A percentile compares a stretch with the other conserved stretches of the same genome.
Conservation (phyloP, 1,140 invertebrate genomes). For the Plodia interpunctella region DNA sequence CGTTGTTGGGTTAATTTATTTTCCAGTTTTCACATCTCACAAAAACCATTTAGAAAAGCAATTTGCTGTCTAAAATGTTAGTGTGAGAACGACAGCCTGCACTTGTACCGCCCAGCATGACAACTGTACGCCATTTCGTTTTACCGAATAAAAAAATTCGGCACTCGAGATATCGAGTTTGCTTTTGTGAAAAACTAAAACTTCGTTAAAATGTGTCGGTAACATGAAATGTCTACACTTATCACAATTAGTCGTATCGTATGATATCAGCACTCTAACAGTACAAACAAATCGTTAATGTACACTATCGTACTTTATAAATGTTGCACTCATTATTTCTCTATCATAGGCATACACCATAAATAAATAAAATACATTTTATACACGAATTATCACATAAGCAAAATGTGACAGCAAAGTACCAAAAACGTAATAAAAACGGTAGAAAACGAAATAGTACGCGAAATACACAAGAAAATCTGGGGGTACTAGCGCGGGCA, state of each 20-base stretch:
- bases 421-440: background rate
- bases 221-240: conserved; percentile 6
- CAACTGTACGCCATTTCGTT: conserved; percentile 34
- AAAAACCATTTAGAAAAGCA: conserved; percentile 31
- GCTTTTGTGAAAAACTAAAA: background rate
- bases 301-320: conserved; percentile 2
- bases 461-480: no score
- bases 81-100: conserved; percentile 58
- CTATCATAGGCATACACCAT: background rate
- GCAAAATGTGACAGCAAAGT: background rate
- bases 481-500: conserved; percentile 54
- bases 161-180: background rate
- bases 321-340: conserved; percentile 1
- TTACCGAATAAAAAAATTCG: conserved; percentile 12
- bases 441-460: no score
- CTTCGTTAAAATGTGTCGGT: background rate
- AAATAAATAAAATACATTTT: background rate
- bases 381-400: background rate
- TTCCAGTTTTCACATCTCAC: conserved; percentile 44
- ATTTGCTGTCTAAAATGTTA: conserved; percentile 34
- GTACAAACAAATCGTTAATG: conserved; percentile 4
- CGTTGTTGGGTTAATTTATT: conserved; percentile 54
- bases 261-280: conserved; percentile 3
- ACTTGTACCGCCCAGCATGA: conserved; percentile 72
- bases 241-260: conserved; percentile 5